Base-by-base conservation (phyloP, 2,797 vertebrate genomes). In the Oreonectes daqikongensis region DNA sequence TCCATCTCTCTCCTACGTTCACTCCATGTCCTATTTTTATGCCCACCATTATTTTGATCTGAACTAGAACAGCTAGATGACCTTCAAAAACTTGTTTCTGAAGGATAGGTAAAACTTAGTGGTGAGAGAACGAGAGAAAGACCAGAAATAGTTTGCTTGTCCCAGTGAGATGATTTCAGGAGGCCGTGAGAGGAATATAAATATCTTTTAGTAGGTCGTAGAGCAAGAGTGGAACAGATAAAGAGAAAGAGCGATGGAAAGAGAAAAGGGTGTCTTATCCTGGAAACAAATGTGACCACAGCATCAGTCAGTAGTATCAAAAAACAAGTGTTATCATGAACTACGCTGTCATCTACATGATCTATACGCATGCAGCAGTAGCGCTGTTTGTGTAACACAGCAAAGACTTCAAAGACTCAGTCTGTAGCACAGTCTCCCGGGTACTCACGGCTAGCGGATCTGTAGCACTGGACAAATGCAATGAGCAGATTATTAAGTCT, bases 201-300 rank as follows among this genome's bases (percentile, higher is more conserved):
- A 92, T 91, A 91, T 89, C 77, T 86, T 80, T 91, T 91, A 87
- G 82, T 92, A 86, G 92, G 92, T 90, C 91, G 35, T 20, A 38
- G 40, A 55, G 32, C 53, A 55, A 65, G 70, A 46, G 44, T 10
- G 44, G 32, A 24, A 63, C 20, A 64, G 32, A 26, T 22, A 70
- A 18, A 71, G 40, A 48, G 20, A 48, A 24, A 35, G 22, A 59
- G 24, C 60, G 53, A 24, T n/a, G 24, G 59, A 28, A 10, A 46
- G 65, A 57, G 5, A 59, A 28, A 28, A 46, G 53, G 48, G 71
- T 40, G 17, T 11, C 40, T 65, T 65, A 48, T 46, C 26, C 57
- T 44, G 38, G 24, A 65, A 0, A 20, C 63, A n/a, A 57, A 57
- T 59, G 35, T 67, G 59, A 65, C 32, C 63, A 64, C 17, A 64